These are phyloP conservation scores for Eupithecia centaureata DNA, from an alignment of 2,888 invertebrate genomes.

Conservation along the genomic window DNA sequence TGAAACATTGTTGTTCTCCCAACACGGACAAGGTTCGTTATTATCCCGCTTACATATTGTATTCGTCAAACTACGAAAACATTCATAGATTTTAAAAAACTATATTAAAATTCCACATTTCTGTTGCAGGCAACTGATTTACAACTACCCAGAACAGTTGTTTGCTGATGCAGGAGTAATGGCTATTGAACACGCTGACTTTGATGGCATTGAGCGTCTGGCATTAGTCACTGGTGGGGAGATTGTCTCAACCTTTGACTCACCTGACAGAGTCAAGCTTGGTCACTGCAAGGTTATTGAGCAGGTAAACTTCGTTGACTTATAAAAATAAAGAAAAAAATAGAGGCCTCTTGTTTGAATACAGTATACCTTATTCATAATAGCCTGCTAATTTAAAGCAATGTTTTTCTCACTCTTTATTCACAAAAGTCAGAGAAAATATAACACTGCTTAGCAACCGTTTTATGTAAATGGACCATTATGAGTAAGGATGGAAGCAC, in stretches of 20 bases:
- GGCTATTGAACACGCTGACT: slow-evolving; percentile 99
- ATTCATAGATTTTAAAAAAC: too few relatives aligned
- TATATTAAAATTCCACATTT: not conserved
- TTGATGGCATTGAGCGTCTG: slow-evolving; percentile 98
- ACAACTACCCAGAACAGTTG: slow-evolving; percentile 99
- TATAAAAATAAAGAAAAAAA: not conserved
- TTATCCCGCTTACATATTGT: too few relatives aligned
- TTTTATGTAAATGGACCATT: too few relatives aligned
- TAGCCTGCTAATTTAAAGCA: too few relatives aligned
- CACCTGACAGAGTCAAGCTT: slow-evolving; percentile 94
- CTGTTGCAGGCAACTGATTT: slow-evolving; percentile 93
- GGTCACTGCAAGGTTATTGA: slow-evolving; percentile 98
- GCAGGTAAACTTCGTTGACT: slow-evolving; percentile 72
- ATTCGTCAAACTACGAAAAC: too few relatives aligned
- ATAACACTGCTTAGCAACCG: too few relatives aligned
- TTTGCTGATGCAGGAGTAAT: slow-evolving; percentile 99
- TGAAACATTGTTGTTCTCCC: too few relatives aligned
- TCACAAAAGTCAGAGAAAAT: too few relatives aligned
- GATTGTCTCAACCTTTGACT: slow-evolving; percentile 99
- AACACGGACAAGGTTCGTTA: too few relatives aligned
- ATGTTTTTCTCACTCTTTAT: too few relatives aligned
- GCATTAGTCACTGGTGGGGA: slow-evolving; percentile 99
- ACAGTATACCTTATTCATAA: too few relatives aligned
- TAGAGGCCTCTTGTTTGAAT: not conserved
- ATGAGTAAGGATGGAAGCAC: too few relatives aligned